Base-by-base conservation (phyloP, 2,888 invertebrate genomes). In the Watsonalla cultraria region DNA sequence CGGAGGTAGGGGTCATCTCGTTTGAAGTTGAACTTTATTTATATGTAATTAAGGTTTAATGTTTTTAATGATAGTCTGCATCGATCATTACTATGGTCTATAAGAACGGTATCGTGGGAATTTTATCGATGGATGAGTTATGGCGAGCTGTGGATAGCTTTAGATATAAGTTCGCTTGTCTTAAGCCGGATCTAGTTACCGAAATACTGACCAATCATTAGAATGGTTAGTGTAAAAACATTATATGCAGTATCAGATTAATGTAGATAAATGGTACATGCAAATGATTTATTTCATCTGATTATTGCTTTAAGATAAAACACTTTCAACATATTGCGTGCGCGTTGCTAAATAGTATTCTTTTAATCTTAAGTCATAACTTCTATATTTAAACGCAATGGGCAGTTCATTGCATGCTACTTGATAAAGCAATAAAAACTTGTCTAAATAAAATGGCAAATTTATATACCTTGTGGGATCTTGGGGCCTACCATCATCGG, bases 81-180 rank as follows among this genome's bases (percentile, higher is more conserved):
- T 74, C 78, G 82, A 84, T 84, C 84, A 86, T 86, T 86, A 86
- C 82, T 81, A 82, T 80, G 74, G 76, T 71, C 78, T 79, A 85
- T 89, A 88, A 86, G 88, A 90, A 89, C 78, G 81, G 82, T 81
- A 90, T 88, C 90, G 90, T 90, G 90, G 90, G 90, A 90, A 90
- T 82, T 79, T 71, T 67, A 69, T 60, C 76, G 74, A 81, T 81
- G 74, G 76, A 82, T 85, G 86, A 86, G 84, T 83, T 86, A 84
- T 83, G 74, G 72, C 65, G 72, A 70, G 68, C 74, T 77, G 74
- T 79, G 72, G 72, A 67, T 72, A 78, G 70, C 58, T 60, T 70
- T 67, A 62, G 60, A 64, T 65, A 61, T 62, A 59, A 54, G 55
- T 65, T 64, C 60, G 57, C 54, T 51, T 58, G 53, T 57, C 55